Evolutionary conservation across 2,888 invertebrate genomes (phyloP), one percentile per base, ranked within the genome.

Genomic region (Limnephilus auricula): DNA sequence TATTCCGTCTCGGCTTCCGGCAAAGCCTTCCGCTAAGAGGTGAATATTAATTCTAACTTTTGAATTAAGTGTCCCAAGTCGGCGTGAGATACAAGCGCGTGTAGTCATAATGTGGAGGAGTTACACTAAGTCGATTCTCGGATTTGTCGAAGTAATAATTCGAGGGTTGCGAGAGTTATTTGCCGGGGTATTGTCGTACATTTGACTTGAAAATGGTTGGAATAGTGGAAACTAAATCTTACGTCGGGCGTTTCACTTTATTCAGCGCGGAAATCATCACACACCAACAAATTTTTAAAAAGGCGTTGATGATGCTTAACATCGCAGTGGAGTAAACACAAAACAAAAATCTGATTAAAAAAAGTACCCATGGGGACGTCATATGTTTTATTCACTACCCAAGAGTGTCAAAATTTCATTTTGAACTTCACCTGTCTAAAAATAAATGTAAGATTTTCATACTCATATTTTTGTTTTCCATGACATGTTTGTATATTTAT

Each of bases 41-140:
- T 90, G 92, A 92, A 90, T 92, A 92, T 92, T 92, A 92, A 92
- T 91, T 89, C 89, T 9, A 32, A 65, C 86, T 86, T 89, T 89
- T 89, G 89, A 89, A 89, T 89, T 86, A 86, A 85, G 84, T 85
- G 45, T 40, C 84, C 84, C 37, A 40, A 85, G 40, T 30, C n/a
- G 40, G 30, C 84, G 84, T 30, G 45, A 85, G 84, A 82, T 82
- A 82, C 82, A 82, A 25, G 82, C 32, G 37, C 82, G 31, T 34
- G 65, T 65, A 65, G 25, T 65, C 65, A n/a, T 65, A 65, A 65
- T 65, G 65, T 65, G 65, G 9, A n/a, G 65, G 65, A 65, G 65
- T 65, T 65, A 65, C 65, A 65, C 65, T 65, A 6, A 65, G 65
- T 65, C 65, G 65, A 65, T 65, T 65, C 65, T 65, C 65, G 9